Base-by-base conservation (phyloP, 2,797 vertebrate species). In the Natrix natrix region DNA sequence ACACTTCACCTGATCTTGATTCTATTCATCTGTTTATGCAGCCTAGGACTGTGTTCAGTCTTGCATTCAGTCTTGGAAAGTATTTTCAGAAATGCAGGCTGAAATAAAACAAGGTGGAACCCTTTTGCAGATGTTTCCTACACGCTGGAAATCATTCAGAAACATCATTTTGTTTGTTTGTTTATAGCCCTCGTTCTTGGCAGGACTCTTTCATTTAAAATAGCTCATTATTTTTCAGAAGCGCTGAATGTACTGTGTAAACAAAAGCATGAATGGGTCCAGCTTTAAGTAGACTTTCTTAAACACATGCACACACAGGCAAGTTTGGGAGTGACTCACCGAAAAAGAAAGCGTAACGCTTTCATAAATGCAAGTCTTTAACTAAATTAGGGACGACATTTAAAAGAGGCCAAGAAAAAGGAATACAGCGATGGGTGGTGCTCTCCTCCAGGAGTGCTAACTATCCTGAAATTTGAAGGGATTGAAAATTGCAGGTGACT, bases 251-350 rank as follows among this genome's bases (percentile, higher is more conserved):
- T 69, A 91, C 95, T 90, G 94, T 93, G 94, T 92, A 94, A 93
- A 93, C 93, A 95, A 93, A 54, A 74, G 93, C 92, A 95, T 96
- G 95, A 97, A 96, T 92, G 94, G 93, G 94, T 86, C 94, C 95
- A 95, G 95, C 94, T 28, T 96, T 94, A 95, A 94, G 92, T 16
- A 90, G 52, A 83, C 83, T 92, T 61, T n/a, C 16, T 37, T 28
- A 96, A 78, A 59, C 24, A 93, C 28, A 90, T 24, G 32, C 28
- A 55, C 57, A 12, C 20, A 37, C 11, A 87, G 6, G 37, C 1
- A 95, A 96, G 94, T 8, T 95, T 91, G 94, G 95, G 95, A 95
- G 13, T 94, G 95, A 97, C 94, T 96, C 96, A 95, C 91, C 92
- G 0, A 95, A 92, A 93, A 28, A 91, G 56, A 94, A 96, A 95